Evolutionary conservation across 2,888 invertebrate species (phyloP).

Genomic region (Spisula subtruncata): DNA sequence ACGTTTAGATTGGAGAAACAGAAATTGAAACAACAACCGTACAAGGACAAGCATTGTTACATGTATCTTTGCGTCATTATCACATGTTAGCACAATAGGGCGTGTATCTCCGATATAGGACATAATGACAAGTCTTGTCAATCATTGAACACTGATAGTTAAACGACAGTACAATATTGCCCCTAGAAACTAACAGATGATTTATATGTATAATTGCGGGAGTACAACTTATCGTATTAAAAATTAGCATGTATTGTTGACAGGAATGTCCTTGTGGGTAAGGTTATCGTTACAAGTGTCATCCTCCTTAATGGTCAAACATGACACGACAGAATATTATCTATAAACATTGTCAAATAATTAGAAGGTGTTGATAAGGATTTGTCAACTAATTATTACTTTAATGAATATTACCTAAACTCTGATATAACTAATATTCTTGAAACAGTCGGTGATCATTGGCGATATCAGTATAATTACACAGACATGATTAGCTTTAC

Average conservation of each 20-base stretch:
- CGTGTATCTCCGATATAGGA: neutral
- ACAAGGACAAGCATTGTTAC: too few species aligned
- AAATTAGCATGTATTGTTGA: conserved; percentile 1
- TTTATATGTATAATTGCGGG: conserved; percentile 3
- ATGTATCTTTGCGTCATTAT: neutral
- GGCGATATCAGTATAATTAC: too few species aligned
- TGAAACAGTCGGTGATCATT: too few species aligned
- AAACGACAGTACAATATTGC: neutral
- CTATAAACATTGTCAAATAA: conserved; percentile 7
- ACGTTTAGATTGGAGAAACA: too few species aligned
- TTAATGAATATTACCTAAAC: too few species aligned
- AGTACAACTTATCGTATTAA: conserved; percentile 11
- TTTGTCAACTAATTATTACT: conserved; percentile 10
- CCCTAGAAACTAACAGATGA: neutral
- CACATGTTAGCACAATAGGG: neutral
- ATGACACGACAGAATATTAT: neutral
- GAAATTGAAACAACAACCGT: too few species aligned
- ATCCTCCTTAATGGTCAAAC: neutral
- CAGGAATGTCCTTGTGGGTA: conserved; percentile 1
- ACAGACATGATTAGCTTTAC: too few species aligned
- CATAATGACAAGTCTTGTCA: neutral
- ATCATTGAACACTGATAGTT: neutral
- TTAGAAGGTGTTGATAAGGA: neutral
- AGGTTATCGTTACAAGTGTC: neutral
- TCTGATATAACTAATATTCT: too few species aligned